phyloP scores from a whole-genome alignment of 2,888 invertebrate species.

The Trissoscelio sp. region DNA sequence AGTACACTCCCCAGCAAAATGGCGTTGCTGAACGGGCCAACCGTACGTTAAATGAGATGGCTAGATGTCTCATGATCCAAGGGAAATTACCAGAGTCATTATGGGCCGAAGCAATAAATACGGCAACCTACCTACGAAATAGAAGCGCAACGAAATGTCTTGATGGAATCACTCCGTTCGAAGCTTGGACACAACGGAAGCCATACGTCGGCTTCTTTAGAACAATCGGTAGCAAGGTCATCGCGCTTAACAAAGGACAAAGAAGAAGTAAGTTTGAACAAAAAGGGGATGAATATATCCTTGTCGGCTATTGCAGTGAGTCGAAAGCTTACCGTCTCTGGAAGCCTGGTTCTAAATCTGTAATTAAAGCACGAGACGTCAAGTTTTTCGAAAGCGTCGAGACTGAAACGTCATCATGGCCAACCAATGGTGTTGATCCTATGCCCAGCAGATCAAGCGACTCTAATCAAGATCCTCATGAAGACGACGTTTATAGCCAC shows the following conservation, averaged over 20 bases:
- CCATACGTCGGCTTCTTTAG: conserved; percentile 28
- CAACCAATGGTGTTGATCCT: background rate
- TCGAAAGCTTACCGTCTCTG: conserved; percentile 31
- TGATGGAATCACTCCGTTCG: conserved; percentile 61
- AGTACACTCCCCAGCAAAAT: conserved; percentile 73
- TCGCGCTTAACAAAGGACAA: conserved; percentile 17
- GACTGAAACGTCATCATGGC: background rate
- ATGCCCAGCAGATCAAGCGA: background rate
- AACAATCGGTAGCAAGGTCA: conserved; percentile 18
- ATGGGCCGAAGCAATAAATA: conserved; percentile 75
- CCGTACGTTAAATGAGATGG: conserved; percentile 73
- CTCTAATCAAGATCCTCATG: too few species aligned
- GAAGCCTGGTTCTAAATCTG: conserved; percentile 20
- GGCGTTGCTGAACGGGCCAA: conserved; percentile 75
- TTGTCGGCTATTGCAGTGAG: conserved; percentile 21
- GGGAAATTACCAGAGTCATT: conserved; percentile 67
- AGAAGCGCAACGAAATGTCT: conserved; percentile 66
- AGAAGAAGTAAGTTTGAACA: conserved; percentile 16
- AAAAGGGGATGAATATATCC: conserved; percentile 26
- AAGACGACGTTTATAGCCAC: background rate
- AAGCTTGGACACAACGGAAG: conserved; percentile 54
- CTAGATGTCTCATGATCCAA: conserved; percentile 72
- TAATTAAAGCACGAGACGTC: conserved; percentile 26
- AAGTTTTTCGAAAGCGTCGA: conserved; percentile 20
- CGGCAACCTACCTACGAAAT: conserved; percentile 74